phyloP scores from a whole-genome alignment of 2,888 invertebrate genomes.

The Mesorhabditis belari region DNA sequence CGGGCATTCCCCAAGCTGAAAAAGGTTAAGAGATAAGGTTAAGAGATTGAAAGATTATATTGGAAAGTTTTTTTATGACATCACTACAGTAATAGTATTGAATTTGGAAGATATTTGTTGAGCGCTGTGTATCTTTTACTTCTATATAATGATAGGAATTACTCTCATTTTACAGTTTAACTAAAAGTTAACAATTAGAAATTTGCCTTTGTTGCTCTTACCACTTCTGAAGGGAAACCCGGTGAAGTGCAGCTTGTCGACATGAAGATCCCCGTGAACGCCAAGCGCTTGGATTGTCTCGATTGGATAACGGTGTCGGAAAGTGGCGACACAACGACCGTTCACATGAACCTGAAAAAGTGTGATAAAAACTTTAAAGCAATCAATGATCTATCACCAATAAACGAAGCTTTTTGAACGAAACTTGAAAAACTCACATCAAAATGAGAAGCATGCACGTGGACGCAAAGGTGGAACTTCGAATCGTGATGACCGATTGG shows the following conservation, averaged over 20 bases:
- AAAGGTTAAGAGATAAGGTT: neutral
- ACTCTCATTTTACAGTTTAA: constrained; percentile 4
- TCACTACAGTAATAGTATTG: too few species aligned
- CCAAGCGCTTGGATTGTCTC: constrained; percentile 34
- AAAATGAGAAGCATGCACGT: constrained; percentile 29
- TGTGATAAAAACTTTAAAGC: neutral
- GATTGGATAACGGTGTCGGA: constrained; percentile 28
- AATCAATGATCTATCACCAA: neutral
- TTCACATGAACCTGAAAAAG: constrained; percentile 27
- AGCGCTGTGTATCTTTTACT: too few species aligned
- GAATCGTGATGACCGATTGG: constrained; percentile 28
- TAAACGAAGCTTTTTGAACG: neutral
- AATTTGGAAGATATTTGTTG: too few species aligned
- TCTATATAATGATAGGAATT: too few species aligned
- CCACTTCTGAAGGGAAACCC: constrained; percentile 29
- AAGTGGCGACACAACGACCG: constrained; percentile 27
- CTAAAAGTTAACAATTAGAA: too few species aligned
- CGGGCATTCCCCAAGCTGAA: neutral
- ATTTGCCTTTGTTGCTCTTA: too few species aligned
- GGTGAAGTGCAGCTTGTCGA: constrained; percentile 28
- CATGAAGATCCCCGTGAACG: constrained; percentile 23
- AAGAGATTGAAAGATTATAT: too few species aligned
- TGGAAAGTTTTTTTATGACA: too few species aligned
- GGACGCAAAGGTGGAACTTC: constrained; percentile 25
- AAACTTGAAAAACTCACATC: constrained; percentile 12